phyloP scores from a whole-genome alignment of 2,797 vertebrate species.

The Simalia tracyae region DNA sequence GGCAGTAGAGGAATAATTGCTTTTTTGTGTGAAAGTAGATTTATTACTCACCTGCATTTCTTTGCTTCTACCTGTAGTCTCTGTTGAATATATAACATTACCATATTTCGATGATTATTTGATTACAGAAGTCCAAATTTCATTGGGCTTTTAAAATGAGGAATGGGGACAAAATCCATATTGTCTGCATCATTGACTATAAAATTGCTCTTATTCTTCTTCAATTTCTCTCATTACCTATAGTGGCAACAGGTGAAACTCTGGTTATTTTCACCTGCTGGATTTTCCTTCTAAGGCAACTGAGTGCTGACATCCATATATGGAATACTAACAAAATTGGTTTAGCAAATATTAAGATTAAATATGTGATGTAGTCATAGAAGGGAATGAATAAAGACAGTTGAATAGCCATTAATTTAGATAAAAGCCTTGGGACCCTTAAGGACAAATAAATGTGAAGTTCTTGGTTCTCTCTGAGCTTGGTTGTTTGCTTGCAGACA shows the following conservation, averaged over 20 bases:
- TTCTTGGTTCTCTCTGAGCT: not conserved
- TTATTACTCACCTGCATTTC: not conserved
- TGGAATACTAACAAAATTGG: not conserved
- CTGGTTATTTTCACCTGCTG: not conserved
- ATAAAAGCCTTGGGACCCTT: not conserved
- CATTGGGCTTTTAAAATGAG: not conserved
- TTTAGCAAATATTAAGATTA: not conserved
- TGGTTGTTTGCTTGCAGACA: not conserved
- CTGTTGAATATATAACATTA: not conserved
- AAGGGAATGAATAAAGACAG: not conserved
- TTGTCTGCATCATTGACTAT: not conserved
- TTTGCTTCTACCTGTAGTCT: not conserved
- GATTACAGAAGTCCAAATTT: not conserved
- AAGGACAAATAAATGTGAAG: not conserved
- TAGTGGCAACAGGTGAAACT: accelerated
- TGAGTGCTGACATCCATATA: not conserved
- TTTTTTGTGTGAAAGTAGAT: not conserved
- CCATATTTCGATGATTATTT: not conserved
- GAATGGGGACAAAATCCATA: not conserved
- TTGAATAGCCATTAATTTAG: not conserved
- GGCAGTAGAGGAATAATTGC: no score
- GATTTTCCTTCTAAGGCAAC: not conserved
- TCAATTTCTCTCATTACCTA: not conserved
- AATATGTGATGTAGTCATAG: not conserved
- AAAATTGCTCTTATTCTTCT: not conserved